Evolutionary conservation across 1,140 invertebrate species (phyloP).

Genomic region (Helicorthomorpha holstii): DNA sequence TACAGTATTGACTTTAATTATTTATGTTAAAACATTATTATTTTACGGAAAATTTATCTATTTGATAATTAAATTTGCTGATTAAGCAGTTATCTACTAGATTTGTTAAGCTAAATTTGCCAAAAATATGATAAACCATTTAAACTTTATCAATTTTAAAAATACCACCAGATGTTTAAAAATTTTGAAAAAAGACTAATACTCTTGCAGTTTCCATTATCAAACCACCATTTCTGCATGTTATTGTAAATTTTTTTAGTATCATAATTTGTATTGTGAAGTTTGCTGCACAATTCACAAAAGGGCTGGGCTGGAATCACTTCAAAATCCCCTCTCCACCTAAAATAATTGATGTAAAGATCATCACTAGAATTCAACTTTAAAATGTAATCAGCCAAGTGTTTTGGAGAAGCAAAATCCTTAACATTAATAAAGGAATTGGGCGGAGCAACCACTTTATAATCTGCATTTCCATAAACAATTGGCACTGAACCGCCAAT

Average conservation of each 20-base stretch:
- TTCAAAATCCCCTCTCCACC: conserved; percentile 32
- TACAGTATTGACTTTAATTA: too few relatives aligned
- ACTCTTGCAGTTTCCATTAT: background rate
- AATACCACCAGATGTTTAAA: too few relatives aligned
- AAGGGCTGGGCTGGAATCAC: background rate
- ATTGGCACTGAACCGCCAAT: conserved; percentile 27
- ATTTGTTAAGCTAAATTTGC: too few relatives aligned
- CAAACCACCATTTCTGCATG: background rate
- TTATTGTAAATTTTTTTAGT: background rate
- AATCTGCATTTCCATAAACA: conserved; percentile 30
- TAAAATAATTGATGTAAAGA: conserved; percentile 18
- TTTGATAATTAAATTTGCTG: too few relatives aligned
- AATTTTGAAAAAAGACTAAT: too few relatives aligned
- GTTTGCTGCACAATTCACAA: background rate
- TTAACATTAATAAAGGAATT: conserved; percentile 25
- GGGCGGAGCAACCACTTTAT: conserved; percentile 19
- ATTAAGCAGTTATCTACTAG: too few relatives aligned
- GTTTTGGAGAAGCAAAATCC: conserved; percentile 20
- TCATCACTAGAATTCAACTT: conserved; percentile 12
- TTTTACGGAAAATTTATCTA: too few relatives aligned
- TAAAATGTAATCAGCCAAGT: conserved; percentile 21
- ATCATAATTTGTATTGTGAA: background rate
- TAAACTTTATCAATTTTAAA: too few relatives aligned
- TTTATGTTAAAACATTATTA: too few relatives aligned
- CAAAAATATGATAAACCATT: too few relatives aligned